Conservation (phyloP, 2,797 vertebrate genomes). For the Pseudomugil tenellus region DNA sequence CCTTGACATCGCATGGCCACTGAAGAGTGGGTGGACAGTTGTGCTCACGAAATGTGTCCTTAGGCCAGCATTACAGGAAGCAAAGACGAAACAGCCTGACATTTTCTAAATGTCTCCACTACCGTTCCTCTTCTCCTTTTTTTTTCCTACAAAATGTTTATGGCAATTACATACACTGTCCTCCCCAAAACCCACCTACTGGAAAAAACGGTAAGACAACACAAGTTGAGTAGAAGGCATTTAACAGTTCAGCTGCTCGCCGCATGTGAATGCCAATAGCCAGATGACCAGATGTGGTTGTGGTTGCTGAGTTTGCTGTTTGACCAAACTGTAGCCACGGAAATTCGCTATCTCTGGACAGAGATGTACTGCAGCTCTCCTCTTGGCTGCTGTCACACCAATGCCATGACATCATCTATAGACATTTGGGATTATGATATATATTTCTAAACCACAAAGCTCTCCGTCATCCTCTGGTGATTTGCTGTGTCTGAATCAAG, state of each 20-base stretch:
- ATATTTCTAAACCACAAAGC: constrained; percentile 38
- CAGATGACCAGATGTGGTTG: constrained; percentile 75
- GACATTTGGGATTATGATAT: constrained; percentile 21
- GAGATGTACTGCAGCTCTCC: constrained; percentile 37
- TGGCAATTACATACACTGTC: constrained; percentile 22
- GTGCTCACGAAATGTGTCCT: constrained; percentile 65
- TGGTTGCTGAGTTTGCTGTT: constrained; percentile 77
- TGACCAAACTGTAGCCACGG: constrained; percentile 68
- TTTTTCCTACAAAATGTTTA: constrained; percentile 29
- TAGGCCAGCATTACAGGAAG: constrained; percentile 63
- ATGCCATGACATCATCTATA: constrained; percentile 62
- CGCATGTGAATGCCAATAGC: constrained; percentile 63
- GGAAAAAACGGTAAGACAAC: constrained; percentile 48
- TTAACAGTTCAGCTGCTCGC: constrained; percentile 54
- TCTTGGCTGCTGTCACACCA: constrained; percentile 38
- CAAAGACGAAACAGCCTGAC: constrained; percentile 58
- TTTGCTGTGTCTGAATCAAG: constrained; percentile 20
- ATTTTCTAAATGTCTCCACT: constrained; percentile 66
- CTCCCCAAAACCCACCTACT: constrained; percentile 35
- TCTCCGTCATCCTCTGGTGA: constrained; percentile 19
- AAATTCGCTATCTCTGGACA: constrained; percentile 58
- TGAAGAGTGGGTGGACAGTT: constrained; percentile 75
- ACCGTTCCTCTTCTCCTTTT: constrained; percentile 32
- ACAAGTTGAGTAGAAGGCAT: constrained; percentile 51
- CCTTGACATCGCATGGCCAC: constrained; percentile 67